Base-by-base conservation (phyloP, 2,113 vertebrate genomes). In the Myotis brandtii region DNA sequence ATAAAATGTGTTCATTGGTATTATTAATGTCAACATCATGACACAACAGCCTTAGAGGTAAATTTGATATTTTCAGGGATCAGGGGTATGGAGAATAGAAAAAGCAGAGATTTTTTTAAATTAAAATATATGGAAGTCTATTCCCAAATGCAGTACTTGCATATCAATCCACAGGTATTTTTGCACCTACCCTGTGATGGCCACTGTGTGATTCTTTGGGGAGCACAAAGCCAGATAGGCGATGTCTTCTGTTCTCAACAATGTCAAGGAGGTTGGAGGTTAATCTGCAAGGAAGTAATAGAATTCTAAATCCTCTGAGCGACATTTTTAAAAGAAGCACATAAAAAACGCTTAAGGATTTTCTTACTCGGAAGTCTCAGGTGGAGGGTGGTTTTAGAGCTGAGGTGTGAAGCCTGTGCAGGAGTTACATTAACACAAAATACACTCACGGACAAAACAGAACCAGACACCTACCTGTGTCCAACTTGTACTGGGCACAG, bases 401-500 rank as follows among this genome's bases (percentile, higher is more conserved):
- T 27, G 18, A 52, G 2, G 21, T 66, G 17, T 34, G 37, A 82
- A 70, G 17, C 0, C 62, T 11, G 1, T 5, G 34, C 34, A 18
- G 5, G 27, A 30, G 50, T 54, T 64, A 48, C 14, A 27, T 40
- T 11, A 73, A 23, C 6, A 81, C 4, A 40, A 66, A 67, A 66
- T 32, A 66, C 2, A 66, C 62, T 66, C 4, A 4, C 10, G 4
- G 27, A 13, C 62, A 12, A 12, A 64, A 64, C 2, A 64, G 27
- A 25, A 64, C 27, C 62, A 30, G 21, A 20, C 27, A 7, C 30
- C 48, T 20, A 16, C 34, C 6, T 12, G 4, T 32, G 3, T 27
- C 40, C 20, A 2, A 0, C 34, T 30, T 18, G 9, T 18, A 2
- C 13, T n/a, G 62, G 32, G 4, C 12, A 1, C 2, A 2, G 9